Percentiles rank a stretch among this genome's conserved stretches.
These are phyloP conservation scores for Tetanocera ferruginea DNA, from an alignment of 2,888 invertebrate genomes.

Conservation along the genomic window DNA sequence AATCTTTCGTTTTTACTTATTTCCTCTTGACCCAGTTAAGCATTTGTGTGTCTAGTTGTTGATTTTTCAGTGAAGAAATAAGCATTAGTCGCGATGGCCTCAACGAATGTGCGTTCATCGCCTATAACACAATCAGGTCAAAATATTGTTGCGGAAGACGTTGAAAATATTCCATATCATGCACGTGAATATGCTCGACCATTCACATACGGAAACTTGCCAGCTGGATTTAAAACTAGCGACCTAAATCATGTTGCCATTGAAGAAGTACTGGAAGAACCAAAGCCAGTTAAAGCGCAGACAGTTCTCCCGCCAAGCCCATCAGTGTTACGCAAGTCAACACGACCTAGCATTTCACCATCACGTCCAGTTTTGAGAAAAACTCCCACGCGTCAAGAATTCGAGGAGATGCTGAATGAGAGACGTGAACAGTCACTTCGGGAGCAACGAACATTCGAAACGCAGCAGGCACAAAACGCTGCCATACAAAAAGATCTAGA, in stretches of 20 bases:
- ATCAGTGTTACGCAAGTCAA: slow-evolving; percentile 77
- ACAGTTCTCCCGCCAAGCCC: slow-evolving; percentile 77
- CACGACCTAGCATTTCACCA: slow-evolving; percentile 56
- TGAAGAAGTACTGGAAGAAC: slow-evolving; percentile 39
- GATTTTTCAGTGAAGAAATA: not conserved
- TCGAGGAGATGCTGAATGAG: slow-evolving; percentile 66
- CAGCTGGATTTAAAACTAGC: slow-evolving; percentile 54
- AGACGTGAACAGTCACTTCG: slow-evolving; percentile 60
- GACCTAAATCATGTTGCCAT: slow-evolving; percentile 53
- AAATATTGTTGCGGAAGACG: slow-evolving; percentile 48
- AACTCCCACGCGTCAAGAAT: slow-evolving; percentile 65
- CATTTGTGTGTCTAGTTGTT: not conserved
- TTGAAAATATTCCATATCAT: slow-evolving; percentile 83
- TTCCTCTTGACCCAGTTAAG: slow-evolving; percentile 17
- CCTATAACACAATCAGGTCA: not conserved
- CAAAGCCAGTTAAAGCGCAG: slow-evolving; percentile 73
- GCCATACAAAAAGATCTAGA: slow-evolving; percentile 55
- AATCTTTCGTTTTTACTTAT: not conserved
- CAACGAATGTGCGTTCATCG: not conserved
- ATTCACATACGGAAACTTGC: slow-evolving; percentile 85
- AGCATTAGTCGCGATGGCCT: slow-evolving; percentile 6
- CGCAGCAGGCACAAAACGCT: slow-evolving; percentile 52
- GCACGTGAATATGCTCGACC: slow-evolving; percentile 88
- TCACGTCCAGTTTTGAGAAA: slow-evolving; percentile 60
- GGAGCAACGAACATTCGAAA: slow-evolving; percentile 49